Evolutionary conservation across 2,113 vertebrate genomes (phyloP), one percentile per base, ranked within the genome.

Genomic region (Sphyrna mokarran): DNA sequence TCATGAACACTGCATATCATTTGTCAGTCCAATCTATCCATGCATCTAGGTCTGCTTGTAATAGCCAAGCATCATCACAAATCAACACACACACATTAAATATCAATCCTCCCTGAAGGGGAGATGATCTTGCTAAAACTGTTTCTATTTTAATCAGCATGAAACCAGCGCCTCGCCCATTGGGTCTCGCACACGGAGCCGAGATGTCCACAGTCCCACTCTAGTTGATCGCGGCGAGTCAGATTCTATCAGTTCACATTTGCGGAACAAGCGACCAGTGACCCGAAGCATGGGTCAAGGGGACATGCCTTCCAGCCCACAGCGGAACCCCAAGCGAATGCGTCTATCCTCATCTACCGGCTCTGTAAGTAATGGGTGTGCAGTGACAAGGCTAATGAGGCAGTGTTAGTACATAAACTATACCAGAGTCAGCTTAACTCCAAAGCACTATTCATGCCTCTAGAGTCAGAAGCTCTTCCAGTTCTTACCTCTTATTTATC

Each of bases 201-300:
- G 98, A 97, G 98, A 99, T 90, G 98, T 98, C 0, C 97, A 98
- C 16, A 97, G 97, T 96, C 98, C 98, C 1, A 95, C 95, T 14
- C 95, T 23, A 13, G 68, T 90, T 16, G 99, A 99, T 0, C 93
- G 97, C 0, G 9, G 90, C 0, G 98, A 98, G 3, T 0, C 54
- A 7, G 99, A 99, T 3, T 96, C 96, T 0, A 94, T 95, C 14
- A 97, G 97, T 96, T 98, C 98, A 0, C 68, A 96, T 0, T 86
- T 96, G 22, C 97, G 98, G 95, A 98, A 96, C 96, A 98, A 98
- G 96, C 98, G 99, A n/a, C 97, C 98, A 0, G 96, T 98, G 37
- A 98, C 98, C 2, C 98, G 99, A 7, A 98, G 98, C 96, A 98
- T 98, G 97, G 98, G 98, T 0, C 98, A 98, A 0, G 98, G 98